These are phyloP conservation scores for Smutsia temminckii DNA, from an alignment of 2,797 vertebrate species.

Conservation along the genomic window DNA sequence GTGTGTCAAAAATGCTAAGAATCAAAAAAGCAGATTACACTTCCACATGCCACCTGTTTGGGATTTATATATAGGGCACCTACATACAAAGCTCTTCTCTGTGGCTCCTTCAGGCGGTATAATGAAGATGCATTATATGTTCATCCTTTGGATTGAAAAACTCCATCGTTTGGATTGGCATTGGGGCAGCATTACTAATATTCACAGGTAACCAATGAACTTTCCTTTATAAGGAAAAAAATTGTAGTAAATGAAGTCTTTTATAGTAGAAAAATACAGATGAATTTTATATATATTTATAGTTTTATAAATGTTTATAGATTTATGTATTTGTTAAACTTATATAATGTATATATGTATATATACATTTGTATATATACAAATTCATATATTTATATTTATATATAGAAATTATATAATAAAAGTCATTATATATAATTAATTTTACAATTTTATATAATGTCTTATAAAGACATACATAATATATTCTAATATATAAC, in stretches of 20 bases:
- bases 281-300: neutral
- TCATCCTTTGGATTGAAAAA: too few relatives aligned
- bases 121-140: neutral
- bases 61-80: neutral
- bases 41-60: neutral
- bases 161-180: neutral
- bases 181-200: neutral
- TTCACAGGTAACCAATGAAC: neutral
- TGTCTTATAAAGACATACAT: neutral
- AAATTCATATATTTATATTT: too few relatives aligned
- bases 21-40: too few relatives aligned
- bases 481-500: neutral
- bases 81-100: neutral
- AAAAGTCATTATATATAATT: too few relatives aligned
- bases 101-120: neutral
- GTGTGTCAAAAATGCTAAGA: neutral
- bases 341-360: too few relatives aligned
- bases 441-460: too few relatives aligned
- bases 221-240: neutral
- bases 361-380: too few relatives aligned
- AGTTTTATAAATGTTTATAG: neutral
- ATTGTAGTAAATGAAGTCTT: neutral
- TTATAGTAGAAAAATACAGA: neutral
- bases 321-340: neutral
- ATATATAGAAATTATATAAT: too few relatives aligned